Conservation (phyloP, 2,888 invertebrate species). For the Amblyjoppa proteus region DNA sequence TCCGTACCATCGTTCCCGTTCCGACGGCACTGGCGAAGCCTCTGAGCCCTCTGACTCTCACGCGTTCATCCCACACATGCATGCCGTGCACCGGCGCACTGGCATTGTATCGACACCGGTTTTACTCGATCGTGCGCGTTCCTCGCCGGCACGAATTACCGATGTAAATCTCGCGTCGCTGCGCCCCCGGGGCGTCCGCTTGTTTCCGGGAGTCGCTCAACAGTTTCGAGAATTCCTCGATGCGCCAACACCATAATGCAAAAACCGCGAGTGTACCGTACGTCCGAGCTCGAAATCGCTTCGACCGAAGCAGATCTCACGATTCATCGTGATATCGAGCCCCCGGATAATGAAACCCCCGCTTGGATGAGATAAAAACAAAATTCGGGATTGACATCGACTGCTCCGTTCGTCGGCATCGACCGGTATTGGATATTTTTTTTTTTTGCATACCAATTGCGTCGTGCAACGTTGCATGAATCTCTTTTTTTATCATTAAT, state of each 20-base stretch:
- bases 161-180: conserved; percentile 77
- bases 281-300: not conserved
- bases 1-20: conserved; percentile 1
- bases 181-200: conserved; percentile 13
- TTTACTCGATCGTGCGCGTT: not conserved
- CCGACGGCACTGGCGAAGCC: conserved; percentile 41
- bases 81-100: not conserved
- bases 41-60: conserved; percentile 28
- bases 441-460: too few relatives aligned
- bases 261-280: not conserved
- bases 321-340: not conserved
- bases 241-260: conserved; percentile 3
- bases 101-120: not conserved
- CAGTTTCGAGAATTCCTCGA: conserved; percentile 62
- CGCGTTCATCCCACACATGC: conserved; percentile 13
- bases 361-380: not conserved
- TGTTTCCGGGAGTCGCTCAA: conserved; percentile 43
- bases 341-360: not conserved
- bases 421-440: too few relatives aligned
- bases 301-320: not conserved
- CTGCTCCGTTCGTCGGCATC: too few relatives aligned
- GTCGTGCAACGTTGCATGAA: too few relatives aligned
- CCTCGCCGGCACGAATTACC: conserved; percentile 72
- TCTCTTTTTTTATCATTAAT: too few relatives aligned
- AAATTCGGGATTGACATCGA: too few relatives aligned